Evolutionary conservation across 2,797 vertebrate genomes (phyloP), one percentile per base, ranked within the genome.

Genomic region (Takifugu rubripes): DNA sequence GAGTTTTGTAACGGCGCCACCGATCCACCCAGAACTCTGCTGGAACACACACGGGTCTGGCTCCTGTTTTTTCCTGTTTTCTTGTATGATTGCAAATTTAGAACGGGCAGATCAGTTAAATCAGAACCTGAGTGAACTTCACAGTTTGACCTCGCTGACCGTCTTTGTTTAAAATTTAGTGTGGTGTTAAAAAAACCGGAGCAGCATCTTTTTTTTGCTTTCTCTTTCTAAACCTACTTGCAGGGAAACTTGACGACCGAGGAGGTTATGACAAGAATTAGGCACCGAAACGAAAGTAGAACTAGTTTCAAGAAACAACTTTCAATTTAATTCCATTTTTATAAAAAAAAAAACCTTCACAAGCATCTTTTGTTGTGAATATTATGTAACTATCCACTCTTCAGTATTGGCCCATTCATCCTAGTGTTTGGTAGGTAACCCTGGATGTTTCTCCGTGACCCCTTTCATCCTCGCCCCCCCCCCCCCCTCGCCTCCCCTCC

Each of bases 1-100:
- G 54, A 78, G 61, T 79, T 86, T 81, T 84, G 78, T 87, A 77
- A 74, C 70, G 8, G 54, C 69, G 77, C 83, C 79, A 79, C 66
- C 3, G 42, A 62, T 71, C 66, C 58, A 80, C 71, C 65, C 76
- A 78, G 43, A 46, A 66, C 52, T 60, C 44, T 63, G 42, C 11
- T 7, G 55, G 59, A 63, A 57, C 61, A 52, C 40, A 33, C 43
- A 29, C 24, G 25, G 49, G 49, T 40, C 61, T 68, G 57, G 44
- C 40, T 55, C 70, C 29, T 36, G 52, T 81, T 75, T 59, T 43
- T 40, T 55, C 70, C 29, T 36, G 52, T 81, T 75, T 59, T 43
- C 10, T 56, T 59, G 61, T 5, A 54, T 66, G 11, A 40, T n/a
- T n/a, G n/a, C n/a, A n/a, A n/a, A n/a, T n/a, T n/a, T n/a, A n/a